Conservation (phyloP, 2,888 invertebrate species). For the Listrodromus nycthemerus region DNA sequence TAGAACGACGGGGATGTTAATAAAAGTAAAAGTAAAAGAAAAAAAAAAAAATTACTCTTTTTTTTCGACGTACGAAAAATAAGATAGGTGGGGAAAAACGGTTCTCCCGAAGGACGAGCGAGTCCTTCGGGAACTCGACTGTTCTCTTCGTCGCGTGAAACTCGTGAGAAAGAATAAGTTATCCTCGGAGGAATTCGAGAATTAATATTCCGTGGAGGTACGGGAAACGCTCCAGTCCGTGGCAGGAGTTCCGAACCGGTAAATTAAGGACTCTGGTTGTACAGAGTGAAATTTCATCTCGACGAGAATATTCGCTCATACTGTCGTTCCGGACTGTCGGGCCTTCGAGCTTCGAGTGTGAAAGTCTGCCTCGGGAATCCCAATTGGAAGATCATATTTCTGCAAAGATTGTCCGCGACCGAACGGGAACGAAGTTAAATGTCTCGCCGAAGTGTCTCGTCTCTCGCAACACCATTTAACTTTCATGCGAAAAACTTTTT, state of each 20-base stretch:
- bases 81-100: neutral
- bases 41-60: slow-evolving; percentile 22
- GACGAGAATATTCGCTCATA: neutral
- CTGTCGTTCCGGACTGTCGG: neutral
- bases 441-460: neutral
- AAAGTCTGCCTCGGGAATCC: neutral
- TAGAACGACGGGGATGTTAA: slow-evolving; percentile 39
- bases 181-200: slow-evolving; percentile 34
- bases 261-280: slow-evolving; percentile 11
- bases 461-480: neutral
- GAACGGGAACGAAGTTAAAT: neutral
- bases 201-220: slow-evolving; percentile 54
- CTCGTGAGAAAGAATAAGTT: slow-evolving; percentile 40
- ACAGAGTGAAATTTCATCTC: slow-evolving; percentile 4
- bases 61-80: slow-evolving; percentile 18
- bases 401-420: neutral
- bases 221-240: neutral
- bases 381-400: neutral
- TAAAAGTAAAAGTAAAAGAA: neutral
- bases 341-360: neutral
- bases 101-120: slow-evolving; percentile 18
- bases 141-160: slow-evolving; percentile 23
- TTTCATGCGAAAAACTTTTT: neutral
- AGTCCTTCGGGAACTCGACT: slow-evolving; percentile 25
- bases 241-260: slow-evolving; percentile 21